Evolutionary conservation across 2,888 invertebrate genomes (phyloP).

Genomic region (Mesorhabditis spiculigera): DNA sequence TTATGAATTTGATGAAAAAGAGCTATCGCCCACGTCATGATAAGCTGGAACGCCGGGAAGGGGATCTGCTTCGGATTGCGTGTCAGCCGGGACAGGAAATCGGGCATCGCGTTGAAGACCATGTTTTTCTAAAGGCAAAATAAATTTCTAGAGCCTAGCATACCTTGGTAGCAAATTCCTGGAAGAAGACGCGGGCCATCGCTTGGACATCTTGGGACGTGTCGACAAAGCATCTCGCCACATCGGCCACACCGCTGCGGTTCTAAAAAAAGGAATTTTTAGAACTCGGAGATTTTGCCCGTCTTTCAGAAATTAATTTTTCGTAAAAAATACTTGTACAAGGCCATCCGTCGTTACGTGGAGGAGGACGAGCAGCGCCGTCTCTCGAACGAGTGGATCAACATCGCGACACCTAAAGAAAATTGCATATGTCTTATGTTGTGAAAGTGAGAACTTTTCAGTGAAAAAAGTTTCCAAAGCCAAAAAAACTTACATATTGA

Average conservation of each 20-base stretch:
- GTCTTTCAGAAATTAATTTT: no score
- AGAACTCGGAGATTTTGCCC: no score
- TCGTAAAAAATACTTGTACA: conserved; percentile 77
- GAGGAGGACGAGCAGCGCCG: conserved; percentile 79
- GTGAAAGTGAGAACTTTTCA: no score
- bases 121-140: conserved; percentile 64
- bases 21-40: conserved; percentile 15
- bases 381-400: conserved; percentile 73
- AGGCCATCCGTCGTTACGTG: conserved; percentile 87
- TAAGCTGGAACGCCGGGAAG: conserved; percentile 21
- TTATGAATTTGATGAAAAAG: neutral
- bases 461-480: neutral
- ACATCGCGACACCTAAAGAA: conserved; percentile 73
- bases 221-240: conserved; percentile 24
- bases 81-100: conserved; percentile 83
- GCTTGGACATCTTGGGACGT: conserved; percentile 14
- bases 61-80: conserved; percentile 19
- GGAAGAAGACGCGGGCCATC: conserved; percentile 79
- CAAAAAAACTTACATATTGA: conserved; percentile 1
- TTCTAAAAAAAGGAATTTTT: conserved; percentile 11
- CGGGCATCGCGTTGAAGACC: conserved; percentile 91
- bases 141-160: conserved; percentile 2
- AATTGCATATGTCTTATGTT: no score
- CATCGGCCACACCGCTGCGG: conserved; percentile 15
- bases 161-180: conserved; percentile 76